Conservation (phyloP, 2,888 invertebrate genomes). For the Homarus gammarus region DNA sequence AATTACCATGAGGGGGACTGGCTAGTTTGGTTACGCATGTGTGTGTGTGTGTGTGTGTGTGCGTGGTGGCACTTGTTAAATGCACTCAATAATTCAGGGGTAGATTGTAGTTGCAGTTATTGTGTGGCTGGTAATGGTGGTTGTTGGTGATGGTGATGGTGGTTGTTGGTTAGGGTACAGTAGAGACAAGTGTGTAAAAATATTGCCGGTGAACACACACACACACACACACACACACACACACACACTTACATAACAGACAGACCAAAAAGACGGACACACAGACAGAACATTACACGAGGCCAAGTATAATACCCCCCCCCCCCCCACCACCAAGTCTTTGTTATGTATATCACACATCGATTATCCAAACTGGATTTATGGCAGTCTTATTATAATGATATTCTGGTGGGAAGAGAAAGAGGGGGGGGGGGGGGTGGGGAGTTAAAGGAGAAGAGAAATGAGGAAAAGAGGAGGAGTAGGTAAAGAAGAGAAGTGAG, state of each 20-base stretch:
- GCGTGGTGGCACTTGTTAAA: too few species aligned
- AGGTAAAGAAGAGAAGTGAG: slow-evolving; percentile 11
- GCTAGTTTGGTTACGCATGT: not conserved
- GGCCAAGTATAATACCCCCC: too few species aligned
- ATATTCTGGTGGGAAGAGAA: not conserved
- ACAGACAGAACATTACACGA: too few species aligned
- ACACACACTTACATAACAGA: not conserved
- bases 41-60: not conserved
- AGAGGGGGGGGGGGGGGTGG: slow-evolving; percentile 10
- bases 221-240: not conserved
- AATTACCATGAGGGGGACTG: not conserved
- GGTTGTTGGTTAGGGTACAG: too few species aligned
- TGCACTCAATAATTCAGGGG: too few species aligned
- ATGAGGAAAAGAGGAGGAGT: slow-evolving; percentile 75
- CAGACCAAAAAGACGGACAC: too few species aligned
- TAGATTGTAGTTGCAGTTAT: too few species aligned
- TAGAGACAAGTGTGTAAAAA: too few species aligned
- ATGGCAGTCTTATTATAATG: too few species aligned
- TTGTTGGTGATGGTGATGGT: too few species aligned
- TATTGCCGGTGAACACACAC: not conserved
- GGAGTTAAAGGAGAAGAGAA: slow-evolving; percentile 17
- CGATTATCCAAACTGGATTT: not conserved
- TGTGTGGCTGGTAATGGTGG: too few species aligned
- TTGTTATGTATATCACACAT: not conserved
- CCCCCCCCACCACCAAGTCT: too few species aligned